These are phyloP conservation scores for Ecliptopera silaceata DNA, from an alignment of 2,888 invertebrate genomes.

Conservation along the genomic window DNA sequence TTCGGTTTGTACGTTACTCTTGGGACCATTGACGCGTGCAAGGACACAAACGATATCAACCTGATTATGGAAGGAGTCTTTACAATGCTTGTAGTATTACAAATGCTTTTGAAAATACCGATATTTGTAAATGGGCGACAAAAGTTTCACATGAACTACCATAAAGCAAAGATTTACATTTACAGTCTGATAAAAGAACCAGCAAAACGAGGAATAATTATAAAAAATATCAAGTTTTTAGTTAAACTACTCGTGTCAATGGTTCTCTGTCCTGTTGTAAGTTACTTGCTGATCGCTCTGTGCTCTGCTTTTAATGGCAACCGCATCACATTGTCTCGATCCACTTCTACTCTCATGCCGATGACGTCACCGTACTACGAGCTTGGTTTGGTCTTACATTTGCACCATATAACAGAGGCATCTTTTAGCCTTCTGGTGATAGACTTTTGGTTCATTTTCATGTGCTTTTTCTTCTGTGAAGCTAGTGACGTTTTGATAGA, in stretches of 20 bases:
- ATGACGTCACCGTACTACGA: slow-evolving; percentile 63
- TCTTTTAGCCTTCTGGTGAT: slow-evolving; percentile 45
- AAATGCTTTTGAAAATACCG: slow-evolving; percentile 48
- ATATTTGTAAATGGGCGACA: slow-evolving; percentile 46
- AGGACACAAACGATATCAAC: slow-evolving; percentile 42
- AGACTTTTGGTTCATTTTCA: slow-evolving; percentile 62
- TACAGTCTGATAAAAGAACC: slow-evolving; percentile 44
- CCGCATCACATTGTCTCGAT: slow-evolving; percentile 53
- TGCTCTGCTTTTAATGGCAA: slow-evolving; percentile 54
- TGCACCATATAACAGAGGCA: slow-evolving; percentile 49
- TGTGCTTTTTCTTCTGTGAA: slow-evolving; percentile 52
- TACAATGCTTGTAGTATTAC: slow-evolving; percentile 49
- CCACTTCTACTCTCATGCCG: slow-evolving; percentile 60
- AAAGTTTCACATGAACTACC: slow-evolving; percentile 50
- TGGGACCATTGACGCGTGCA: slow-evolving; percentile 55
- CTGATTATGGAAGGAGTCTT: slow-evolving; percentile 56
- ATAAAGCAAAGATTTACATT: slow-evolving; percentile 51
- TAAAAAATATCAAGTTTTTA: slow-evolving; percentile 32
- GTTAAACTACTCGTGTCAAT: slow-evolving; percentile 41
- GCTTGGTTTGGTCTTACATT: slow-evolving; percentile 55
- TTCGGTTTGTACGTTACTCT: slow-evolving; percentile 54
- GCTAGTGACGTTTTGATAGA: slow-evolving; percentile 50
- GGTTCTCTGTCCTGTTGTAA: slow-evolving; percentile 43
- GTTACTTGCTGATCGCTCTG: slow-evolving; percentile 49
- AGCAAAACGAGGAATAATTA: slow-evolving; percentile 32